Conservation (phyloP, 2,113 vertebrate species). For the Crotophaga sulcirostris region DNA sequence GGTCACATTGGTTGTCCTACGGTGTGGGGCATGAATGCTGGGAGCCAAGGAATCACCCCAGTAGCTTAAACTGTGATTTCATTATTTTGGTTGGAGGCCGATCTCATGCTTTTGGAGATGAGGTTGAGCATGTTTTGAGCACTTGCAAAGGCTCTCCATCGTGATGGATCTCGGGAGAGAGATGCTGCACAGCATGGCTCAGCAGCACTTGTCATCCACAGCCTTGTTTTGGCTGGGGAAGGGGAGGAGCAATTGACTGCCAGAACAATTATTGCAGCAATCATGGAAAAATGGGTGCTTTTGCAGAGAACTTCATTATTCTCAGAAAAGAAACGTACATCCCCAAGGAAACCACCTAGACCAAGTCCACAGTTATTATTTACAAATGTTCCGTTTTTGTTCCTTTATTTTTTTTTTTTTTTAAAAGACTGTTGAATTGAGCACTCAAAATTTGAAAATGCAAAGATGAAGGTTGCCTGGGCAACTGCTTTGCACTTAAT, state of each 20-base stretch:
- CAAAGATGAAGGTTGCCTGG: slow-evolving; percentile 70
- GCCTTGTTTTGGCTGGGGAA: neutral
- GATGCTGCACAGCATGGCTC: neutral
- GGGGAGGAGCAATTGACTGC: neutral
- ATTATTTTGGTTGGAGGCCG: neutral
- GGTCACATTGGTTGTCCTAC: neutral
- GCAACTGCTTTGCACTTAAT: slow-evolving; percentile 66
- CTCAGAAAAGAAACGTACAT: rapidly evolving
- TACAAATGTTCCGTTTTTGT: neutral
- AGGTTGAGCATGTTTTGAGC: neutral
- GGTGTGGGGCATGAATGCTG: rapidly evolving
- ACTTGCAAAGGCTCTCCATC: neutral
- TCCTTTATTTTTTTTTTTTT: too few species aligned
- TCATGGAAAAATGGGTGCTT: rapidly evolving
- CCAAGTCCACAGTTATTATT: neutral
- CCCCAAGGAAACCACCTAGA: neutral
- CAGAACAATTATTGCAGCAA: neutral
- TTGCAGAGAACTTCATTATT: neutral
- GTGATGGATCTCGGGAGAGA: rapidly evolving
- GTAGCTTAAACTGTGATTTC: neutral
- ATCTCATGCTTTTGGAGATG: neutral
- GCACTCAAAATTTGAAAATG: slow-evolving; percentile 67
- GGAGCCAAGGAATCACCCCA: neutral
- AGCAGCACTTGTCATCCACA: neutral
- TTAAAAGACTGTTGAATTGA: slow-evolving; percentile 18